Percentiles rank a stretch among this genome's conserved stretches.
Evolutionary conservation across 2,113 vertebrate genomes (phyloP).

Genomic region (Cyphomyrus discorhynchus): DNA sequence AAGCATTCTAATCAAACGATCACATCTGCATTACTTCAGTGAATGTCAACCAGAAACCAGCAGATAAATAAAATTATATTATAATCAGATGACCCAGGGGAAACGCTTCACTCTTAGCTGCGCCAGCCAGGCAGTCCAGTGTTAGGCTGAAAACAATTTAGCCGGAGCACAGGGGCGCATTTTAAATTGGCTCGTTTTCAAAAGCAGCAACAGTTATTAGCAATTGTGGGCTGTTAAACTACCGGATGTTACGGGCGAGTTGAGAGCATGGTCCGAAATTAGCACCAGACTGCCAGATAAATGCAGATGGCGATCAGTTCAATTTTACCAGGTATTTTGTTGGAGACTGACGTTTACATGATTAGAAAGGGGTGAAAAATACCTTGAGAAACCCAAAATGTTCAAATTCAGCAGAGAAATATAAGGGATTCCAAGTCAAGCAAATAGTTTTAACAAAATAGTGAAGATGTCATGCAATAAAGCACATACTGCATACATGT

Average conservation of each 20-base stretch:
- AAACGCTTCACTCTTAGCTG: background rate
- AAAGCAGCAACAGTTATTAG: background rate
- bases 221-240: background rate
- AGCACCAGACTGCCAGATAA: background rate
- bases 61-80: background rate
- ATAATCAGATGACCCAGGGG: background rate
- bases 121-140: background rate
- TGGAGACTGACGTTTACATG: slow-evolving; percentile 10
- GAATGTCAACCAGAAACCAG: background rate
- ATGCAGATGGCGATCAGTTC: background rate
- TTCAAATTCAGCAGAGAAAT: background rate
- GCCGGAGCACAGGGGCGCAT: background rate
- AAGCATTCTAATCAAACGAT: background rate
- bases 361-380: background rate
- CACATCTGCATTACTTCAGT: background rate
- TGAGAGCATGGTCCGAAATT: background rate
- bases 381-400: background rate
- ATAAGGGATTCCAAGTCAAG: background rate
- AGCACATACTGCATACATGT: background rate
- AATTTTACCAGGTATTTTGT: background rate
- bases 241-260: background rate
- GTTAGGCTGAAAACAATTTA: background rate
- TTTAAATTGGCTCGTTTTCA: background rate
- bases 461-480: background rate
- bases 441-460: background rate